phyloP scores from a whole-genome alignment of 2,888 invertebrate species.

The Malthinus flaveolus region DNA sequence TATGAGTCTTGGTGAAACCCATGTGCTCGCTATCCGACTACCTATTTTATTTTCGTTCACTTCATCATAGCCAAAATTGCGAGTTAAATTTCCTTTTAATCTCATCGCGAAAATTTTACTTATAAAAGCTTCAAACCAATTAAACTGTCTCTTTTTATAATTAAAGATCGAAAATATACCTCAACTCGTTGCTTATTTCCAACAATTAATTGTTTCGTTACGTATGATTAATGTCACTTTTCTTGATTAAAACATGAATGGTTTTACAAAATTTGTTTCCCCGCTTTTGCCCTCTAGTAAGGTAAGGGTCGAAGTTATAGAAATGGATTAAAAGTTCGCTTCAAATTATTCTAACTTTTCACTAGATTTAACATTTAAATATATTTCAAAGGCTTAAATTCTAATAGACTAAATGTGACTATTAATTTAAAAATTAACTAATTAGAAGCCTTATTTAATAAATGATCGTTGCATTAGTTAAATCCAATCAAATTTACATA shows the following conservation, averaged over 20 bases:
- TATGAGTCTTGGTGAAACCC: slow-evolving; percentile 13
- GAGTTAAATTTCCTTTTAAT: not conserved
- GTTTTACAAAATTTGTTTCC: slow-evolving; percentile 7
- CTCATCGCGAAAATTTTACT: too few species aligned
- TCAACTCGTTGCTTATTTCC: not conserved
- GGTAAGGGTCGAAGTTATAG: slow-evolving; percentile 3
- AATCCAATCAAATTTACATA: too few species aligned
- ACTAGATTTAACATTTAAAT: too few species aligned
- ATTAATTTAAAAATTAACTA: too few species aligned
- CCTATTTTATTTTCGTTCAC: slow-evolving; percentile 15
- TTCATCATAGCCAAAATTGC: not conserved
- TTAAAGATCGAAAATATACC: not conserved
- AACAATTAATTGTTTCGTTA: slow-evolving; percentile 11
- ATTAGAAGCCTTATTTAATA: too few species aligned
- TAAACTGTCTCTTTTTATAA: too few species aligned
- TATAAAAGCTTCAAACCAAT: too few species aligned
- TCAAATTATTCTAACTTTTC: too few species aligned
- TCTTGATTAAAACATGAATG: slow-evolving; percentile 11
- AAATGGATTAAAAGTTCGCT: too few species aligned
- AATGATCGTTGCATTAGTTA: too few species aligned
- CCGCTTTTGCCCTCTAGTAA: slow-evolving; percentile 4
- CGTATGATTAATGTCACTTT: slow-evolving; percentile 12
- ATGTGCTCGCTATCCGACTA: slow-evolving; percentile 16
- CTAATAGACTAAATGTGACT: too few species aligned
- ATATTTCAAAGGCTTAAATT: too few species aligned